Evolutionary conservation across 2,888 invertebrate species (phyloP), one percentile per base, ranked within the genome.

Genomic region (Amphipyra berbera): DNA sequence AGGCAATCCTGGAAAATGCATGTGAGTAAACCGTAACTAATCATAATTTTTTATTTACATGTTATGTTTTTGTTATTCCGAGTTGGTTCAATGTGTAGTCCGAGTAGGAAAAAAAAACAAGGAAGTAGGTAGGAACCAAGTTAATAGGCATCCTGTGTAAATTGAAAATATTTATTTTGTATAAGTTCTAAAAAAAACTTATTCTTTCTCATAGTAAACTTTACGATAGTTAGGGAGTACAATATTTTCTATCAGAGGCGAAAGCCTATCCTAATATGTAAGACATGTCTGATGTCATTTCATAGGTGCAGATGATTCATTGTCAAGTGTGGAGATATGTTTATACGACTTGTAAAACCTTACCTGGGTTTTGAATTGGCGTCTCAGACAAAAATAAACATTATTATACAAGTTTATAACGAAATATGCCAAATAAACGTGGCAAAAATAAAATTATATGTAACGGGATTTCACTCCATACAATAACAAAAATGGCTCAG

Each of bases 351-450:
- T 10, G 6, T 46, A 30, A 12, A 47, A 47, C 33, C 37, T 60
- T 68, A 73, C 76, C 82, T 78, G 79, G 50, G 37, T 52, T 53
- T 60, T 60, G n/a, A 61, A 42, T 61, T 47, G 14, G 42, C 37
- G 62, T 38, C 48, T 81, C 73, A 85, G 27, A 78, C 58, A 50
- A 73, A 64, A 73, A 8, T 59, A 66, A 60, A 52, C 87, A 88
- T 89, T 81, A 83, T 84, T n/a, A 54, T 12, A 13, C 15, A 30
- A 73, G 72, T 70, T 76, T 64, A 44, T 50, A 61, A 41, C 55
- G 58, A 66, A 69, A 82, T 82, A 81, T 49, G 76, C 82, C 81
- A 65, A 82, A 79, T 74, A 79, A 91, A 92, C 91, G 92, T 92
- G 93, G 91, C 93, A 88, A 69, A 76, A 73, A 59, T 66, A 83